phyloP scores from a whole-genome alignment of 1,140 invertebrate species.

The Papilio xuthus region DNA sequence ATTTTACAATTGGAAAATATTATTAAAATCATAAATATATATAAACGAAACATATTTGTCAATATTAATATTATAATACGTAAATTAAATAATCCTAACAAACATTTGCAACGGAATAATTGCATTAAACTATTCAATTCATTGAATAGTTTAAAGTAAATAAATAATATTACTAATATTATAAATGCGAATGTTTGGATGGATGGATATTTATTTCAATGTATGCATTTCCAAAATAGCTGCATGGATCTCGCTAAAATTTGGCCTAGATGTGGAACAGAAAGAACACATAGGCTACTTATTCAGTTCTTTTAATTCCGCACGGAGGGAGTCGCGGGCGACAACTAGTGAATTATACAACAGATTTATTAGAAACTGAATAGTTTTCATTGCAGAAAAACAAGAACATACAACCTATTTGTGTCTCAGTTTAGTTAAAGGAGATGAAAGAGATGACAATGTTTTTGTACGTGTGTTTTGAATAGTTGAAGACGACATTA shows the following conservation, averaged over 20 bases:
- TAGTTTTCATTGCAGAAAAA: no score
- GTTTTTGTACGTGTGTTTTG: neutral
- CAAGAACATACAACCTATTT: neutral
- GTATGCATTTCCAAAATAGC: no score
- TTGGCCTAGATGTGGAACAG: no score
- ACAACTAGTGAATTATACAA: no score
- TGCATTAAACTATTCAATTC: neutral
- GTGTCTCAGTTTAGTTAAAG: neutral
- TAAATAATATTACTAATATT: constrained; percentile 12
- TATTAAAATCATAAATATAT: neutral
- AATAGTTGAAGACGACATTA: neutral
- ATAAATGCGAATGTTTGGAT: no score
- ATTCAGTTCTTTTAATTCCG: no score
- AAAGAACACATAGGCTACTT: no score
- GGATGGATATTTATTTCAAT: no score
- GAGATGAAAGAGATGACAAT: neutral
- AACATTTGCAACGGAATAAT: neutral
- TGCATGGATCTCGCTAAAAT: no score
- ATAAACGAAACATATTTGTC: neutral
- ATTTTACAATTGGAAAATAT: constrained; percentile 45
- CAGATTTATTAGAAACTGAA: neutral
- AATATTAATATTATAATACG: neutral
- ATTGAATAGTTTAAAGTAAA: neutral
- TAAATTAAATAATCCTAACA: neutral
- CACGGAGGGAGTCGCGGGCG: no score